Evolutionary conservation across 2,797 vertebrate genomes (phyloP).

Genomic region (Gadopsis bispinosus): DNA sequence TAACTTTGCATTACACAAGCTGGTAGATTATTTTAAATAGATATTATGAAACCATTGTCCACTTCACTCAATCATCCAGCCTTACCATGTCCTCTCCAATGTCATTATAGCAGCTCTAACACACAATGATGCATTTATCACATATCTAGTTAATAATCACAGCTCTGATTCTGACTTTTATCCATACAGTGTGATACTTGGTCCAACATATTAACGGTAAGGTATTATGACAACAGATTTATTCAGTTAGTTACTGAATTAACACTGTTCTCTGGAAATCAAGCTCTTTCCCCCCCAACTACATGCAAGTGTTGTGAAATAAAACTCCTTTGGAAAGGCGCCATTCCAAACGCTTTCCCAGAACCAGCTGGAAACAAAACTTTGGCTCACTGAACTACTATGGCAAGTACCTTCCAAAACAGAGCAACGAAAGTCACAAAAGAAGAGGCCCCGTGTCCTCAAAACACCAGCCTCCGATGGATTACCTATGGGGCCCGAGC

Average conservation of each 20-base stretch:
- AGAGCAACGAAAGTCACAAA: constrained; percentile 6
- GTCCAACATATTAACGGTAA: not conserved
- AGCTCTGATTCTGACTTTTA: not conserved
- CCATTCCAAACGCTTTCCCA: constrained; percentile 24
- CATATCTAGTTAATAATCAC: not conserved
- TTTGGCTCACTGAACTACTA: constrained; percentile 19
- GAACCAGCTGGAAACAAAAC: constrained; percentile 48
- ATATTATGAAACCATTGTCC: not conserved
- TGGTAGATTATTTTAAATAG: not conserved
- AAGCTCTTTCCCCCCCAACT: not conserved
- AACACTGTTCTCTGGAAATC: constrained; percentile 15
- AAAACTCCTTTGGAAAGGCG: constrained; percentile 21
- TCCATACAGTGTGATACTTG: not conserved
- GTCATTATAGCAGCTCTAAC: not conserved
- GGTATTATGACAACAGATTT: not conserved
- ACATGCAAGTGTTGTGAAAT: constrained; percentile 26
- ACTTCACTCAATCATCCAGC: not conserved
- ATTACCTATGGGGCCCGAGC: not conserved
- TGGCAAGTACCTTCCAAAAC: constrained; percentile 18
- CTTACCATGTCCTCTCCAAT: no score
- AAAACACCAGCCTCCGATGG: not conserved
- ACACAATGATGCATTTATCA: not conserved
- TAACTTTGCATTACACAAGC: not conserved
- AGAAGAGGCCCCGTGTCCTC: constrained; percentile 10
- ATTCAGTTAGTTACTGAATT: not conserved